phyloP scores from a whole-genome alignment of 2,113 vertebrate species.

The Myocastor coypus region DNA sequence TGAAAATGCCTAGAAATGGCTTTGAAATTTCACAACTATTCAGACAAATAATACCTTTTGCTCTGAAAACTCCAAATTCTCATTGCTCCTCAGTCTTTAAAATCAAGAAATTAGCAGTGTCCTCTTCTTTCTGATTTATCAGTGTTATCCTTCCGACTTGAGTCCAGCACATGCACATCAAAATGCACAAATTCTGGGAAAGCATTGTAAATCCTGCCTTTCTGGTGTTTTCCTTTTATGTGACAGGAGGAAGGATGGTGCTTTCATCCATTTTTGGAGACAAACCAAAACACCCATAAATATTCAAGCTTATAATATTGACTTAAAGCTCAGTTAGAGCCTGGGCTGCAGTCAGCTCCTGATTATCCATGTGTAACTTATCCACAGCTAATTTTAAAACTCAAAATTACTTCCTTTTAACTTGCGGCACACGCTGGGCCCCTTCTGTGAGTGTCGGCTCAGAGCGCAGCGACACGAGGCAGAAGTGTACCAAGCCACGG shows the following conservation, averaged over 20 bases:
- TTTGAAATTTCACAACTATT: conserved; percentile 48
- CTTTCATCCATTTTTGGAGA: conserved; percentile 79
- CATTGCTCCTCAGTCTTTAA: conserved; percentile 24
- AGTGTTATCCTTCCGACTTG: conserved; percentile 52
- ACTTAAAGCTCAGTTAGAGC: conserved; percentile 81
- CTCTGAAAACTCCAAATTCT: conserved; percentile 8
- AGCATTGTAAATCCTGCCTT: conserved; percentile 68
- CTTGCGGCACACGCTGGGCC: conserved; percentile 30
- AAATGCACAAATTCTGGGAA: conserved; percentile 63
- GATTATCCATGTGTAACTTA: conserved; percentile 81
- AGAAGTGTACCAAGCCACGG: not conserved
- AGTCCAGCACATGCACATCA: not conserved
- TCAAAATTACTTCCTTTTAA: conserved; percentile 75
- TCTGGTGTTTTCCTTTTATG: conserved; percentile 74
- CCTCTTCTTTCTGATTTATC: conserved; percentile 1
- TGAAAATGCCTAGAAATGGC: conserved; percentile 19
- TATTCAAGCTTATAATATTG: conserved; percentile 82
- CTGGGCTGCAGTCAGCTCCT: conserved; percentile 64
- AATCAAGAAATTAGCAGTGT: not conserved
- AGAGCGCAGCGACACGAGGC: not conserved
- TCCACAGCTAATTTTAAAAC: conserved; percentile 81
- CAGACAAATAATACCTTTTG: not conserved
- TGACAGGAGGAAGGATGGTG: conserved; percentile 67
- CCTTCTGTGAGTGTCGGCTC: not conserved
- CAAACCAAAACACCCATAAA: conserved; percentile 81